Conservation (phyloP, 2,113 vertebrate genomes). For the Phodopus roborovskii region DNA sequence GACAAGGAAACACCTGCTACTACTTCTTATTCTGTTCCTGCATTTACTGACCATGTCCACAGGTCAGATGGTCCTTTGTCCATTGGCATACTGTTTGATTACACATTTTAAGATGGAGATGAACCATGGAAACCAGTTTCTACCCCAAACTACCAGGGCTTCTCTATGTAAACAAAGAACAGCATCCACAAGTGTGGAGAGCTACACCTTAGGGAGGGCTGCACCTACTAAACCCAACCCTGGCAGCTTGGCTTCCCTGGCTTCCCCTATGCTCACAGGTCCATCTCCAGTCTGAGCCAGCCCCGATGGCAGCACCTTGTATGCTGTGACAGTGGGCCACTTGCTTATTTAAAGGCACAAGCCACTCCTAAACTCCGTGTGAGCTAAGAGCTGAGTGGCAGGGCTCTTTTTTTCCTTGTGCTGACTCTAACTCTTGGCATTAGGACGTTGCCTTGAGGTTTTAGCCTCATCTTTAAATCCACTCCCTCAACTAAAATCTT, state of each 20-base stretch:
- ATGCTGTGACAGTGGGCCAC: too few relatives aligned
- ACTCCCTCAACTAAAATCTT: not conserved
- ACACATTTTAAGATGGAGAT: not conserved
- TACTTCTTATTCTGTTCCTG: not conserved
- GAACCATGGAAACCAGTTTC: not conserved
- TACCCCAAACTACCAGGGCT: not conserved
- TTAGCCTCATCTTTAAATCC: not conserved
- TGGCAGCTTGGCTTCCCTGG: rapidly evolving
- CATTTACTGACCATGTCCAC: too few relatives aligned
- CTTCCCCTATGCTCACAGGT: not conserved
- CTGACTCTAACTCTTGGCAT: not conserved
- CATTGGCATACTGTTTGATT: not conserved
- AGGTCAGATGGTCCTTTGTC: too few relatives aligned
- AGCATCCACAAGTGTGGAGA: rapidly evolving
- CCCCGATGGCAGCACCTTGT: not conserved
- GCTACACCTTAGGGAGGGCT: not conserved
- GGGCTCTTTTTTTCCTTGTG: not conserved
- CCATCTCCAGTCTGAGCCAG: not conserved
- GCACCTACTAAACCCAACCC: not conserved
- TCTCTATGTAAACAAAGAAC: rapidly evolving
- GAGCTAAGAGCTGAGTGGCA: not conserved
- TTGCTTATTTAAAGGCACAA: not conserved
- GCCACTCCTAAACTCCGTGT: too few relatives aligned
- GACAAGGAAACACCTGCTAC: too few relatives aligned
- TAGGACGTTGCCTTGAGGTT: not conserved